phyloP scores from a whole-genome alignment of 2,888 invertebrate genomes.

The Slavum lentiscoides region DNA sequence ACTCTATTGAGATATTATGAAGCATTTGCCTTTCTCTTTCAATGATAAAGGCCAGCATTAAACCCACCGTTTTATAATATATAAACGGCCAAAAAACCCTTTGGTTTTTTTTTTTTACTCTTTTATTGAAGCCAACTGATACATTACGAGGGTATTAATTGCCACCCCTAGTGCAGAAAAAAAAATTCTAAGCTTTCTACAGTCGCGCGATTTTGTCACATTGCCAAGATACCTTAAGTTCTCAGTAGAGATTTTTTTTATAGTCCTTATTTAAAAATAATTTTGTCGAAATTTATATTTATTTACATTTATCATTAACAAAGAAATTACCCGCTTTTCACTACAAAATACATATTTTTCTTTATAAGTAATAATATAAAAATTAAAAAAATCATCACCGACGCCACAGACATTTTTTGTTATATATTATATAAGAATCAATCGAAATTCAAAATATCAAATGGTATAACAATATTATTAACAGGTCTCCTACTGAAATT shows the following conservation, averaged over 20 bases:
- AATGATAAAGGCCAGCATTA: constrained; percentile 13
- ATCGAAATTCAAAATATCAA: too few relatives aligned
- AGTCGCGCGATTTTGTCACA: background rate
- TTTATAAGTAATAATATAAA: background rate
- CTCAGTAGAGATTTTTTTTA: background rate
- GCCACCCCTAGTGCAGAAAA: background rate
- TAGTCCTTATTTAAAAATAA: too few relatives aligned
- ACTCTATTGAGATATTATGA: background rate
- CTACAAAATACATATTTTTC: background rate
- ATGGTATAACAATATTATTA: too few relatives aligned
- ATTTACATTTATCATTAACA: background rate
- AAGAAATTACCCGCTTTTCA: background rate
- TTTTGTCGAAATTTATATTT: constrained; percentile 4
- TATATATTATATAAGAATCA: too few relatives aligned
- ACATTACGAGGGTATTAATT: constrained; percentile 6
- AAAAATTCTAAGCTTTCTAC: constrained; percentile 13
- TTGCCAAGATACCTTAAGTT: background rate
- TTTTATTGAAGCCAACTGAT: constrained; percentile 1
- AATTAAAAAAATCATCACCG: background rate
- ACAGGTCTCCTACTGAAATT: too few relatives aligned
- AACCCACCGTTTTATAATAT: constrained; percentile 20
- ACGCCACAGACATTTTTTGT: too few relatives aligned
- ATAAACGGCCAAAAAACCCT: background rate
- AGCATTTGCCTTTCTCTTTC: background rate
- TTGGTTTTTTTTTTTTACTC: constrained; percentile 5